Percentiles rank a stretch among this genome's conserved stretches.
Conservation (phyloP, 2,888 invertebrate genomes). For the Rotaria macrura region DNA sequence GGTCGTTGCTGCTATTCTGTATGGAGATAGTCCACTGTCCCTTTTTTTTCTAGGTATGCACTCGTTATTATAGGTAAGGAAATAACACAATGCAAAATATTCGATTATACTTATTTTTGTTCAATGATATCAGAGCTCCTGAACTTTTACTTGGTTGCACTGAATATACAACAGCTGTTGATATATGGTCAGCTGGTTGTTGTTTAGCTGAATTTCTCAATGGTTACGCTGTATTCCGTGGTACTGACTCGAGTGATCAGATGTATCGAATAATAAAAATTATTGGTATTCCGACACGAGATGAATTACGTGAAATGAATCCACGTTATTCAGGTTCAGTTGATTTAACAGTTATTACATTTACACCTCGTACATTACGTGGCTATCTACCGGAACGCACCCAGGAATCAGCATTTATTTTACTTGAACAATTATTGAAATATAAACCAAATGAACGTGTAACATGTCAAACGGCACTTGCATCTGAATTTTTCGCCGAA, state of each 20-base stretch:
- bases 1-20: too few species aligned
- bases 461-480: background rate
- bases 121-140: constrained; percentile 42
- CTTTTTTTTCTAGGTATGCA: background rate
- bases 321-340: background rate
- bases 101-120: too few species aligned
- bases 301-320: background rate
- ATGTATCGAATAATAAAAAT: background rate
- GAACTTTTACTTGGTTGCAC: constrained; percentile 51
- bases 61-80: background rate
- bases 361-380: background rate
- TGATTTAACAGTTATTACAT: background rate
- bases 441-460: background rate
- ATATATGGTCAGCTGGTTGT: constrained; percentile 25
- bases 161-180: constrained; percentile 61
- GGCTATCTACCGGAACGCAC: background rate
- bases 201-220: background rate
- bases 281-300: background rate
- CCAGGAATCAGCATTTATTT: background rate
- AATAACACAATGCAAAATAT: background rate
- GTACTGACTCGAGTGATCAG: background rate
- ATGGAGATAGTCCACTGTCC: too few species aligned
- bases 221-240: constrained; percentile 2
- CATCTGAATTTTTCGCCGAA: background rate
- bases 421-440: background rate